A percentile compares a stretch with the other conserved stretches of the same genome.
These are phyloP conservation scores for Pongo pygmaeus DNA, from an alignment of 2,113 vertebrate species.

Conservation along the genomic window DNA sequence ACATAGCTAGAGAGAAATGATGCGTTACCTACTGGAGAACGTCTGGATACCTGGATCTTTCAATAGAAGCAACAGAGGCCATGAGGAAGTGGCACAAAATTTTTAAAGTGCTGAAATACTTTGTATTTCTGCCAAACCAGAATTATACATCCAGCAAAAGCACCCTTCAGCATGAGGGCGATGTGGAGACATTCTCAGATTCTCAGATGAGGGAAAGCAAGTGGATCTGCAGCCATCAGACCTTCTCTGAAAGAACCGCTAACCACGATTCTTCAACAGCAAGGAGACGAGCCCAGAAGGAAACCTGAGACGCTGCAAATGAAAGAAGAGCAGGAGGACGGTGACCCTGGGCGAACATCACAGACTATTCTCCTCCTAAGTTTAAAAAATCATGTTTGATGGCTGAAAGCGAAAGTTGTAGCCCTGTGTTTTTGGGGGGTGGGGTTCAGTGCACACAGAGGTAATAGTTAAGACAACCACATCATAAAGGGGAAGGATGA, in stretches of 20 bases:
- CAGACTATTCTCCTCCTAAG: not conserved
- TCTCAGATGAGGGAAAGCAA: not conserved
- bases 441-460: fast-evolving
- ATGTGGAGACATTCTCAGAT: not conserved
- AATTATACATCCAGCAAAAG: not conserved
- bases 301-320: not conserved
- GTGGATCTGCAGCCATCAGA: not conserved
- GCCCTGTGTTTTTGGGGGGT: too few relatives aligned
- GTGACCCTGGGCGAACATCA: not conserved
- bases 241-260: not conserved
- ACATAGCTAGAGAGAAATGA: not conserved
- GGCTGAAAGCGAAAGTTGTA: not conserved
- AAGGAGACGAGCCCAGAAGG: not conserved
- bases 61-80: not conserved
- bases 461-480: not conserved
- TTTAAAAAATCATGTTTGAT: not conserved
- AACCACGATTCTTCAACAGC: not conserved
- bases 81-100: not conserved
- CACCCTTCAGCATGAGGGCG: not conserved
- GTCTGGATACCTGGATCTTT: not conserved
- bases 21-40: fast-evolving
- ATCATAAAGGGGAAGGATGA: not conserved
- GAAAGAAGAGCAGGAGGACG: fast-evolving
- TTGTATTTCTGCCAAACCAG: too few relatives aligned
- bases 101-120: not conserved